These are phyloP conservation scores for Puntigrus tetrazona DNA, from an alignment of 2,113 vertebrate species.

Conservation along the genomic window DNA sequence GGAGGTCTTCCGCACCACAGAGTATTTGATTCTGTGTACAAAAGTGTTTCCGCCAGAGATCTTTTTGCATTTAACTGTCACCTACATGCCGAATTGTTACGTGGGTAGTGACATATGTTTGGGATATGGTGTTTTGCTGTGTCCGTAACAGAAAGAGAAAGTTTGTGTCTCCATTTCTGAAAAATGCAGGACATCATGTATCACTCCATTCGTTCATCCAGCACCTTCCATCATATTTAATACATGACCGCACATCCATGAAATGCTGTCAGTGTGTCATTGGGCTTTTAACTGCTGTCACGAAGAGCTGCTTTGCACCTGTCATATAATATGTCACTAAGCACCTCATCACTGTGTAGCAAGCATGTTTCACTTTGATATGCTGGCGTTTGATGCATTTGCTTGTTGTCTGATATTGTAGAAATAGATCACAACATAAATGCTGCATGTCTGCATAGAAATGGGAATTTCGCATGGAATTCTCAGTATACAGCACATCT, in stretches of 20 bases:
- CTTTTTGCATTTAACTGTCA: not conserved
- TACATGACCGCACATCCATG: not conserved
- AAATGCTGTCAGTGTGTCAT: not conserved
- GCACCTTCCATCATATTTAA: not conserved
- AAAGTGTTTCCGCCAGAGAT: not conserved
- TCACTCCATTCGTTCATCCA: not conserved
- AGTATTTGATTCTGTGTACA: not conserved
- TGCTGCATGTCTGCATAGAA: too few relatives aligned
- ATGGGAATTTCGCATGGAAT: too few relatives aligned
- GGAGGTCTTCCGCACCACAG: not conserved
- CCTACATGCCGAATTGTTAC: not conserved
- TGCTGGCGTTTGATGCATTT: slow-evolving; percentile 6
- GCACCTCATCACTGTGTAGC: not conserved
- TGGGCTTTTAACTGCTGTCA: not conserved
- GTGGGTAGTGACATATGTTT: not conserved
- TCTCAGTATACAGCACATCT: too few relatives aligned
- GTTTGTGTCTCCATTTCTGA: not conserved
- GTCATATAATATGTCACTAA: not conserved
- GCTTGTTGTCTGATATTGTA: not conserved
- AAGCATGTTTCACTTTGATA: not conserved
- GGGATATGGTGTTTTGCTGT: not conserved
- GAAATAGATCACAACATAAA: not conserved
- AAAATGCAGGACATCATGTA: not conserved
- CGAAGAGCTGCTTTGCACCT: not conserved
- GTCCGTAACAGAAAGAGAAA: not conserved